Percentiles rank a stretch among this genome's conserved stretches.
These are phyloP conservation scores for Sebastes jordani DNA, from an alignment of 2,797 vertebrate genomes.

Conservation along the genomic window DNA sequence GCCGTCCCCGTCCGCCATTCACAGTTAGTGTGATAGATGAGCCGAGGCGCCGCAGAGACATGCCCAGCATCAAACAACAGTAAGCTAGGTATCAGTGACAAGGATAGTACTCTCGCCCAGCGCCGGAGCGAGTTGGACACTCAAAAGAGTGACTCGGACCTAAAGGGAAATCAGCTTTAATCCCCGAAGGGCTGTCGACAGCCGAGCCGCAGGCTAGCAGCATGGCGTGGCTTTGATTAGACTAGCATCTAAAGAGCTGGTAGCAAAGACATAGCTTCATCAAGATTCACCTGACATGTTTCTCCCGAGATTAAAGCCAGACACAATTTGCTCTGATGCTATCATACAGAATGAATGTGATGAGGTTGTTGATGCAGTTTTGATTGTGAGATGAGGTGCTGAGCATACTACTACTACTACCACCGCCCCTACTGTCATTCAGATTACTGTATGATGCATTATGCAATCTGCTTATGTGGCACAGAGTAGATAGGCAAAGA, in stretches of 20 bases:
- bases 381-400: constrained; percentile 27
- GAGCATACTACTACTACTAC: background rate
- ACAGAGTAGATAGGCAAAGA: background rate
- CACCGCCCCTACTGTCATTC: background rate
- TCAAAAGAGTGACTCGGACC: constrained; percentile 51
- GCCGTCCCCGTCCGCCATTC: constrained; percentile 71
- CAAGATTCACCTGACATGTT: constrained; percentile 68
- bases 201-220: constrained; percentile 43
- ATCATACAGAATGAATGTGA: constrained; percentile 51
- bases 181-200: constrained; percentile 44
- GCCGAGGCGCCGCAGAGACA: constrained; percentile 67
- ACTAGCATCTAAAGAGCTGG: constrained; percentile 51
- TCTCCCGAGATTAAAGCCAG: constrained; percentile 69
- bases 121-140: constrained; percentile 42
- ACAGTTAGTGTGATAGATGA: constrained; percentile 83
- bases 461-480: constrained; percentile 30
- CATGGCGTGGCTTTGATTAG: constrained; percentile 65
- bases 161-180: constrained; percentile 71
- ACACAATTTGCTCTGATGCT: constrained; percentile 60
- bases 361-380: constrained; percentile 42
- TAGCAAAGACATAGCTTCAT: constrained; percentile 61
- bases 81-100: constrained; percentile 64
- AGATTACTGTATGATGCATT: constrained; percentile 9
- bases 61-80: constrained; percentile 75
- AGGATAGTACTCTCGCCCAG: constrained; percentile 51